A percentile compares a stretch with the other conserved stretches of the same genome.
Evolutionary conservation across 2,888 invertebrate genomes (phyloP).

Genomic region (Margaritifera margaritifera): DNA sequence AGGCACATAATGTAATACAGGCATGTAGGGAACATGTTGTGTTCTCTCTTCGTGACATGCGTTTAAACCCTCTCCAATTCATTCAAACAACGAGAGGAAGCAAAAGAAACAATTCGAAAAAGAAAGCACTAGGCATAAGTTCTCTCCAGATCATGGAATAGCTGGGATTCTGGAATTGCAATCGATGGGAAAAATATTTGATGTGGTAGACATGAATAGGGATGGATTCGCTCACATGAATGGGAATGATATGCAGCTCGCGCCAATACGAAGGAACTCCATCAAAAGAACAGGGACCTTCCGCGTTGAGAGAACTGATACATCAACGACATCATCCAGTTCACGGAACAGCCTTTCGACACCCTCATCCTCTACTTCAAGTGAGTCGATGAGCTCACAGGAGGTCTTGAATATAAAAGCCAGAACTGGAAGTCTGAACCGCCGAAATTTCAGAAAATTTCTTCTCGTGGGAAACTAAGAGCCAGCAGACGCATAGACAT

Average conservation of each 20-base stretch:
- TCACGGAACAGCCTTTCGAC: constrained; percentile 33
- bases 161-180: constrained; percentile 38
- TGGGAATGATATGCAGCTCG: constrained; percentile 33
- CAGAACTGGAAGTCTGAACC: constrained; percentile 21
- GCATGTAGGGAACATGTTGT: constrained; percentile 50
- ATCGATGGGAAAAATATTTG: constrained; percentile 45
- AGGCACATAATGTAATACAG: constrained; percentile 50
- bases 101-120: constrained; percentile 42
- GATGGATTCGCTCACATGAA: constrained; percentile 39
- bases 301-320: constrained; percentile 38
- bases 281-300: constrained; percentile 51
- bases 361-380: constrained; percentile 43
- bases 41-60: constrained; percentile 40
- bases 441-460: too few relatives aligned
- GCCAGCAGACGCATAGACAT: constrained; percentile 31
- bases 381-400: constrained; percentile 49
- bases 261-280: constrained; percentile 32
- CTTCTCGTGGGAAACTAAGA: constrained; percentile 32
- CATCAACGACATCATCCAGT: constrained; percentile 11
- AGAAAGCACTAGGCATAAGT: constrained; percentile 43
- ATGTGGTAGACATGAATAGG: constrained; percentile 47
- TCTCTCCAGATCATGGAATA: constrained; percentile 38
- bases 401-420: constrained; percentile 37
- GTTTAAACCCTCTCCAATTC: constrained; percentile 41
- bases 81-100: constrained; percentile 44